Evolutionary conservation across 2,113 vertebrate genomes (phyloP).

Genomic region (Clarias gariepinus): DNA sequence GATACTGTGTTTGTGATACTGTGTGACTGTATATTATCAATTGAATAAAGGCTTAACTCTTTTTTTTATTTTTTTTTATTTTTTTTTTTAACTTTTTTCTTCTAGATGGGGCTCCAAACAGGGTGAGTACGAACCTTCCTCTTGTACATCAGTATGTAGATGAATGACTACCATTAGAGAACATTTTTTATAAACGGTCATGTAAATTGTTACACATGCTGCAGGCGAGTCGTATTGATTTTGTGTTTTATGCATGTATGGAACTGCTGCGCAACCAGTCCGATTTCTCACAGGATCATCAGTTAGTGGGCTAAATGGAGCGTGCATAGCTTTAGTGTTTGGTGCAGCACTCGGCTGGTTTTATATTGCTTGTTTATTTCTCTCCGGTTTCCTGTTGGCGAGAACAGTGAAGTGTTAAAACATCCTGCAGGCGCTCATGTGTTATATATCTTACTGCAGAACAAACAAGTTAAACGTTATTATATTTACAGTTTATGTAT

Average conservation of each 20-base stretch:
- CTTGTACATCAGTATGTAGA: not conserved
- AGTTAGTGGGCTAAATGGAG: constrained; percentile 10
- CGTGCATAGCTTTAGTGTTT: not conserved
- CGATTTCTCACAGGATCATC: not conserved
- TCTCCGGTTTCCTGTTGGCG: not conserved
- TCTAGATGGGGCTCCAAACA: constrained; percentile 45
- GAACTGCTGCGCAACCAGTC: not conserved
- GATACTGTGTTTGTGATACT: not conserved
- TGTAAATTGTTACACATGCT: constrained; percentile 1
- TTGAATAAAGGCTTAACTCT: constrained; percentile 11
- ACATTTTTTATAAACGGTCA: not conserved
- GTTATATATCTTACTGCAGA: not conserved
- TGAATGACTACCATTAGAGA: constrained; percentile 2
- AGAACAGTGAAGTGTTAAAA: not conserved
- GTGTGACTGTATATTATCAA: not conserved
- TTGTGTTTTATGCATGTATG: not conserved
- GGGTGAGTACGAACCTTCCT: constrained; percentile 33
- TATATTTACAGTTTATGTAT: not conserved
- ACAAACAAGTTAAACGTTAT: not conserved
- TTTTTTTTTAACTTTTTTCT: not conserved
- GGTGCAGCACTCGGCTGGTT: not conserved
- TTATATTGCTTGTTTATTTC: constrained; percentile 15
- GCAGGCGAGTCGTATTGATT: constrained; percentile 8
- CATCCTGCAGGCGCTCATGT: not conserved
- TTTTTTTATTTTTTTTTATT: not conserved